Percentiles rank a stretch among this genome's conserved stretches.
These are phyloP conservation scores for Clivina fossor DNA, from an alignment of 2,888 invertebrate genomes.

Conservation along the genomic window DNA sequence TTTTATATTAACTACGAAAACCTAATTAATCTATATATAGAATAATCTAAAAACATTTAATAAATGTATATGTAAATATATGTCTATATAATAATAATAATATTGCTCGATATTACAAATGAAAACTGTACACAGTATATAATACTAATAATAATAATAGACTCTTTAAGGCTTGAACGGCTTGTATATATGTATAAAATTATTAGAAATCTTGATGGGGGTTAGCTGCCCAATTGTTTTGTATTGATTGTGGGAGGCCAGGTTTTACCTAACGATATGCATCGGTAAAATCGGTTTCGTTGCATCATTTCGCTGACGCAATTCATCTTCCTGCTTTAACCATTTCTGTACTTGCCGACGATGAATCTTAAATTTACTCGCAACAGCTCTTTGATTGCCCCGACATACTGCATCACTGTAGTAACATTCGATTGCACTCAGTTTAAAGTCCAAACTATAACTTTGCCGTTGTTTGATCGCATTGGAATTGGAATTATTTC, in stretches of 20 bases:
- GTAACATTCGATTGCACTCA: constrained; percentile 58
- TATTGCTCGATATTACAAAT: constrained; percentile 23
- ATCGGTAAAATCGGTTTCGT: constrained; percentile 48
- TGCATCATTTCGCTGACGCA: constrained; percentile 48
- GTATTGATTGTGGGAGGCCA: not conserved
- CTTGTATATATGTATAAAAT: too few species aligned
- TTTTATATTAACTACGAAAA: constrained; percentile 17
- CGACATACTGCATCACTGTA: constrained; percentile 56
- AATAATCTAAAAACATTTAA: too few species aligned
- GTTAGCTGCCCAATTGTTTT: constrained; percentile 7
- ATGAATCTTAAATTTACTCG: constrained; percentile 55
- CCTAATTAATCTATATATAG: constrained; percentile 15
- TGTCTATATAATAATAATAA: constrained; percentile 20
- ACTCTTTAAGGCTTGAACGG: constrained; percentile 29
- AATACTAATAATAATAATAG: constrained; percentile 24
- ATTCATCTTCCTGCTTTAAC: constrained; percentile 57
- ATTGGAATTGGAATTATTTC: constrained; percentile 37
- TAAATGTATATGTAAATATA: constrained; percentile 14
- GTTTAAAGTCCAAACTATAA: constrained; percentile 59
- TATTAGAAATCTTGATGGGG: too few species aligned
- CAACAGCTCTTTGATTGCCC: constrained; percentile 55
- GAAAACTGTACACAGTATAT: constrained; percentile 12
- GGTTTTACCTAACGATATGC: constrained; percentile 46
- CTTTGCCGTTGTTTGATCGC: constrained; percentile 50
- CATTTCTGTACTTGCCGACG: constrained; percentile 59